Conservation (phyloP, 35 echinoderm and acorn worm genomes). For the Hemicentrotus pulcherrimus region DNA sequence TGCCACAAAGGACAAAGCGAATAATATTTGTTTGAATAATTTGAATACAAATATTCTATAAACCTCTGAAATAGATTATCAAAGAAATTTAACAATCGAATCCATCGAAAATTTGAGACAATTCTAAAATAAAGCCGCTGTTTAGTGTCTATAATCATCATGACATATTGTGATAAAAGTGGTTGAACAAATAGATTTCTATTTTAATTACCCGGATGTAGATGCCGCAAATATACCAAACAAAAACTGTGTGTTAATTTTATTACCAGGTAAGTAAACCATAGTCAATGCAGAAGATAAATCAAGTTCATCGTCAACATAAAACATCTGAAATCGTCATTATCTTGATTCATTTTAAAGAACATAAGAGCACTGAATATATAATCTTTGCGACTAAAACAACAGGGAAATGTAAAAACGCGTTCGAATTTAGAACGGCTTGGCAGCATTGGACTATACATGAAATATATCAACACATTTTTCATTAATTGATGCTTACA, state of each 20-base stretch:
- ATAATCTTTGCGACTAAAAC: not conserved
- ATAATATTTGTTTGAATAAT: not conserved
- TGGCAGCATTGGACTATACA: not conserved
- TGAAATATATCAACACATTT: not conserved
- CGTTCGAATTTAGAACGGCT: not conserved
- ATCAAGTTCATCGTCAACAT: not conserved
- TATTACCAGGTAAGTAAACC: not conserved
- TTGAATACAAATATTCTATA: slow-evolving; percentile 15
- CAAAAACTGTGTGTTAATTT: not conserved
- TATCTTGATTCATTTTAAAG: not conserved
- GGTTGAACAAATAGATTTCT: not conserved
- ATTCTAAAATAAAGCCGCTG: too few species aligned
- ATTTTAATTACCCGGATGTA: not conserved
- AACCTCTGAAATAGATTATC: not conserved
- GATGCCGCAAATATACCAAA: not conserved
- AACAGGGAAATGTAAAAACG: not conserved
- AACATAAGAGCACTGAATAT: not conserved
- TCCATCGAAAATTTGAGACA: not conserved
- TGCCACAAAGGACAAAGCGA: not conserved
- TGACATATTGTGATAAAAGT: not conserved
- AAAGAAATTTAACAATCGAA: not conserved
- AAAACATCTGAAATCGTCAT: not conserved
- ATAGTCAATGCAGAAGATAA: too few species aligned
- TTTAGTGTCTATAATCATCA: not conserved
- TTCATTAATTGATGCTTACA: not conserved